Percentiles rank a stretch among this genome's conserved stretches.
Conservation (phyloP, 2,888 invertebrate species). For the Andrena haemorrhoa region DNA sequence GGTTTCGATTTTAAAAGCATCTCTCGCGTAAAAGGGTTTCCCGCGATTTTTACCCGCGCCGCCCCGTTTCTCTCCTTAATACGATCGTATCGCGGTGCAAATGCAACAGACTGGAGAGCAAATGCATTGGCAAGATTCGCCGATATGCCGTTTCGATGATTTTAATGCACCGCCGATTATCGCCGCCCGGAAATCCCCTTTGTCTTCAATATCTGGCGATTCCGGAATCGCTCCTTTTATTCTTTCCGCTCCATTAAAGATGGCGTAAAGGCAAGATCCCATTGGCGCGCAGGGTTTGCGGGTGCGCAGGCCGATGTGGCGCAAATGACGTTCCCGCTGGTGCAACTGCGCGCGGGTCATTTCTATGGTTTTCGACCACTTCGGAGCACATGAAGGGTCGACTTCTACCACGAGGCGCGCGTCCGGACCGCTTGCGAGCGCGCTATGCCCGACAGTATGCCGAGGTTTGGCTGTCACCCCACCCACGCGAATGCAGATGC, state of each 20-base stretch:
- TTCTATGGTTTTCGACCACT: no score
- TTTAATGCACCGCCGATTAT: constrained; percentile 69
- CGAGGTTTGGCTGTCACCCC: no score
- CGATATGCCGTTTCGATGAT: constrained; percentile 63
- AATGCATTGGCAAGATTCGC: constrained; percentile 56
- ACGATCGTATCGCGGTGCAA: constrained; percentile 51
- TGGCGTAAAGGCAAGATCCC: constrained; percentile 40
- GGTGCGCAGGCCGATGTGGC: not conserved
- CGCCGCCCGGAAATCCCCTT: constrained; percentile 39
- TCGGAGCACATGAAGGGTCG: no score
- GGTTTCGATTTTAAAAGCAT: constrained; percentile 61
- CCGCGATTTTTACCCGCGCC: constrained; percentile 43
- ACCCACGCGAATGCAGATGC: no score
- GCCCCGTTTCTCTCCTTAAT: constrained; percentile 57
- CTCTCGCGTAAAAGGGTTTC: constrained; percentile 31
- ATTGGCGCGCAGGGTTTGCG: constrained; percentile 17
- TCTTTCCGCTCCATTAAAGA: constrained; percentile 60
- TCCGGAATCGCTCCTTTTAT: constrained; percentile 23
- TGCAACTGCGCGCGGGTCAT: no score
- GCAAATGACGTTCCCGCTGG: not conserved
- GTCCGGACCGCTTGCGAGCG: no score
- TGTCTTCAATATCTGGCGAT: constrained; percentile 37
- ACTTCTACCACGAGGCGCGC: no score
- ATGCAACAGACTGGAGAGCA: constrained; percentile 47
- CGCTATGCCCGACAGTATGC: no score